Base-by-base conservation (phyloP, 2,113 vertebrate species). In the Stercorarius parasiticus region DNA sequence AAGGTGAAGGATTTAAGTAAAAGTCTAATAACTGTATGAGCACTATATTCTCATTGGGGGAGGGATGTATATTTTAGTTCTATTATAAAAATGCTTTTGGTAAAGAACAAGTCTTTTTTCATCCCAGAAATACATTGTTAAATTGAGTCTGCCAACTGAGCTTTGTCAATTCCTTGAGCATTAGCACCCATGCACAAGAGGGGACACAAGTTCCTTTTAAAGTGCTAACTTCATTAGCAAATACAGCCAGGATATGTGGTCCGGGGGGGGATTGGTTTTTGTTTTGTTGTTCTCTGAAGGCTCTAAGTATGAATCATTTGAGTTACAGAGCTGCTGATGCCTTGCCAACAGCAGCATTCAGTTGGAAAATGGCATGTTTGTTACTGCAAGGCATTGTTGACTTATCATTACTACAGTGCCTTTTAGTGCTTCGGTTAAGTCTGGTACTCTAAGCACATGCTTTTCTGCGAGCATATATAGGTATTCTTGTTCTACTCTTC, bases 341-440 rank as follows among this genome's bases (percentile, higher is more conserved):
- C 30, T 91, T 2, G 15, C 77, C 61, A 49, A 49, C 73, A 92
- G 86, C 66, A 79, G 56, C 34, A 53, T 64, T 87, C 1, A 26
- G 74, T 32, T 82, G 77, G 47, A 79, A 89, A 21, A 4, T 65
- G 76, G 25, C 55, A 27, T 70, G 34, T 91, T 89, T 91, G 64
- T 92, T 95, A 70, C 69, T 93, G 59, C 43, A 70, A 93, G 65
- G 56, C 61, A 69, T n/a, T 92, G 53, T 88, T 92, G 81, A 71
- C 73, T 92, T 82, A 27, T 42, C 34, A 29, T 55, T 91, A 30
- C n/a, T 74, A 64, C 32, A 74, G 55, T 55, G 55, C 65, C 26
- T 93, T 94, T 89, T 38, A 85, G 25, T 38, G n/a, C 82, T 95
- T 78, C 30, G 40, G 25, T 70, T 79, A 90, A 72, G 40, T 89